phyloP scores from a whole-genome alignment of 2,113 vertebrate species.

The Nycticorax nycticorax region DNA sequence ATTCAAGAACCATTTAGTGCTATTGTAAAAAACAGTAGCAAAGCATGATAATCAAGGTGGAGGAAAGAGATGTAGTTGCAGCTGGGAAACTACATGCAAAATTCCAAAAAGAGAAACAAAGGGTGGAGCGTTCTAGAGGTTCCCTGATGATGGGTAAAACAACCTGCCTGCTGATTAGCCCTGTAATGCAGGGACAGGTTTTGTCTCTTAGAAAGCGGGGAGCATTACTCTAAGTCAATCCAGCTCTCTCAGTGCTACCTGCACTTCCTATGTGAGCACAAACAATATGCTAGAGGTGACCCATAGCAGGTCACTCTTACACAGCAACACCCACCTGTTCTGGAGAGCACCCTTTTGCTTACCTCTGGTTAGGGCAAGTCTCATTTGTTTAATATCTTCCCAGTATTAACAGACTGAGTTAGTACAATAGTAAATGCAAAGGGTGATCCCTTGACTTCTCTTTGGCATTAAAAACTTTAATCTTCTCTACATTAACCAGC shows the following conservation, averaged over 20 bases:
- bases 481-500: background rate
- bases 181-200: background rate
- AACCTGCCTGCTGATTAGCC: background rate
- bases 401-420: background rate
- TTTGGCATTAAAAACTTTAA: background rate
- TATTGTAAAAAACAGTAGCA: background rate
- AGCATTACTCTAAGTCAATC: background rate
- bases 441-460: background rate
- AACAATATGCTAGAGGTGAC: background rate
- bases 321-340: background rate
- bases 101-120: background rate
- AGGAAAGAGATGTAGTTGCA: background rate
- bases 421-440: background rate
- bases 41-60: accelerated
- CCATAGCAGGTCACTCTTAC: background rate
- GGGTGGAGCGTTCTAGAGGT: background rate
- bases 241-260: background rate
- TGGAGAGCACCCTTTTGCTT: background rate
- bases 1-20: background rate
- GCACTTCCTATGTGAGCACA: accelerated
- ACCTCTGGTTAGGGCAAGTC: background rate
- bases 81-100: background rate
- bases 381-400: background rate
- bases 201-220: background rate
- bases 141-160: background rate